These are phyloP conservation scores for Timema cristinae DNA, from an alignment of 2,888 invertebrate species.

Conservation along the genomic window DNA sequence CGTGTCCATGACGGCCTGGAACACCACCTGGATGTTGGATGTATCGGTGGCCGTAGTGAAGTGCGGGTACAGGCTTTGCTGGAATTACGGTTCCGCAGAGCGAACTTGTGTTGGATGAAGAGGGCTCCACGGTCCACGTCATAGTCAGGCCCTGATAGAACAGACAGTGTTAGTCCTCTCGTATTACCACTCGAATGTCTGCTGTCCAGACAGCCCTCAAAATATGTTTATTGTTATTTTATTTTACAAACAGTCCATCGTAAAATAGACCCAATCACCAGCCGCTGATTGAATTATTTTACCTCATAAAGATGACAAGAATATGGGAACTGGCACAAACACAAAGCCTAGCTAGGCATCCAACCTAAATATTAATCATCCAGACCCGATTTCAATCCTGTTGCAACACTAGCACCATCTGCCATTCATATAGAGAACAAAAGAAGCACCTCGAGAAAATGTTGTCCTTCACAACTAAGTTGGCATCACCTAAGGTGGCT, in stretches of 20 bases:
- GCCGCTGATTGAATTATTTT: too few relatives aligned
- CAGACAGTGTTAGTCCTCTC: background rate
- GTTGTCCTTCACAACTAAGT: too few relatives aligned
- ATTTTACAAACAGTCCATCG: background rate
- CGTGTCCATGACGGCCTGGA: constrained; percentile 63
- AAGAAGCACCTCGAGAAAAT: too few relatives aligned
- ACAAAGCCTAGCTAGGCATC: too few relatives aligned
- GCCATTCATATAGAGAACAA: too few relatives aligned
- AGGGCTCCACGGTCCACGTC: constrained; percentile 60
- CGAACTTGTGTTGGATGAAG: constrained; percentile 59
- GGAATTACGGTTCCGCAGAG: constrained; percentile 52
- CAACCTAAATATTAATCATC: too few relatives aligned
- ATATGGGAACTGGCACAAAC: too few relatives aligned
- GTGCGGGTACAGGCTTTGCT: constrained; percentile 60
- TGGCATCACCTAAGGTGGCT: too few relatives aligned
- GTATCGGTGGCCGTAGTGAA: constrained; percentile 66
- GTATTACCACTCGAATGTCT: too few relatives aligned
- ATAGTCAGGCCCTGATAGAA: constrained; percentile 52
- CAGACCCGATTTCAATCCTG: too few relatives aligned
- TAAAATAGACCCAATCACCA: background rate
- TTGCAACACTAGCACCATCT: too few relatives aligned
- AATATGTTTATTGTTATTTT: background rate
- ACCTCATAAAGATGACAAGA: too few relatives aligned
- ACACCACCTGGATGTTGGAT: constrained; percentile 61
- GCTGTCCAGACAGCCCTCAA: constrained; percentile 12